Evolutionary conservation across 2,113 vertebrate genomes (phyloP), one percentile per base, ranked within the genome.

Genomic region (Lophura nycthemera): DNA sequence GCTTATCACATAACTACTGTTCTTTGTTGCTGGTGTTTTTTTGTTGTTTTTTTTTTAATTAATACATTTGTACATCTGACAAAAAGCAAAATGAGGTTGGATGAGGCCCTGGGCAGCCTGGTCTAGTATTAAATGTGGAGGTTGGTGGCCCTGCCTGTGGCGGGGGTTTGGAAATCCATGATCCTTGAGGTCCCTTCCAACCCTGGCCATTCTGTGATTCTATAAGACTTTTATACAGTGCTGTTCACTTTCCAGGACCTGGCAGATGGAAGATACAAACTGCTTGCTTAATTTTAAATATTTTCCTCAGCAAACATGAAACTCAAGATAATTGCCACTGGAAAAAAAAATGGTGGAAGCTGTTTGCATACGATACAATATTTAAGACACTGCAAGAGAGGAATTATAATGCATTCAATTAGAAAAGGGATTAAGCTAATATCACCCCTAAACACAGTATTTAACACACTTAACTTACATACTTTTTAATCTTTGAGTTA

Each of bases 371-470:
- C 80, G 74, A 86, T 29, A 86, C 5, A 17, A 18, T 40, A 61
- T 52, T 79, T 57, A 73, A 90, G 52, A 89, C 63, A 84, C 8
- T 12, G 67, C 50, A 84, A 85, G 59, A 85, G 32, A 76, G 66
- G 32, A 79, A 79, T 89, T 79, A 78, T 92, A 40, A 91, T 40
- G 64, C 54, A 83, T 6, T 0, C 24, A 54, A 7, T 83, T 70
- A 70, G 5, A 4, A 89, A 85, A 77, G 21, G 67, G 56, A 91
- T 91, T 92, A 89, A 59, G 64, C 74, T 95, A 93, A 94, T 86
- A 74, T 56, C 75, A 83, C 5, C 76, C 79, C 72, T 29, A 24
- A 95, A 77, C n/a, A 77, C 18, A 34, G 79, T 4, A 1, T 83
- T 91, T 94, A 92, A 85, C 19, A 91, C 45, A 70, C 24, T 83